Evolutionary conservation across 2,113 vertebrate genomes (phyloP).

Genomic region (Anolis sagrei): DNA sequence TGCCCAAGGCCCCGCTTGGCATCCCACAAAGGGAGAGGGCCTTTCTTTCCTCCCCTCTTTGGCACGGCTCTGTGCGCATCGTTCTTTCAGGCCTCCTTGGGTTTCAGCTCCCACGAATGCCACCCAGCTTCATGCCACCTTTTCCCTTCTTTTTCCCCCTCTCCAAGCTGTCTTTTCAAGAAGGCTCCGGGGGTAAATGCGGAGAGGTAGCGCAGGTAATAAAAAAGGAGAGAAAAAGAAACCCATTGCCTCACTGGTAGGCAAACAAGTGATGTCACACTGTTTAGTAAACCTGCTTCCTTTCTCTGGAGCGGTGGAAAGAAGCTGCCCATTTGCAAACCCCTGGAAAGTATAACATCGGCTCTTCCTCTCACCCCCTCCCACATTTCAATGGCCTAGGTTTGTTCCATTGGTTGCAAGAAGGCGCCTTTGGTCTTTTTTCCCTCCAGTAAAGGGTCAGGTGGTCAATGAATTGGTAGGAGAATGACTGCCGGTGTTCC

Average conservation of each 20-base stretch:
- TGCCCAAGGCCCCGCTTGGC: neutral
- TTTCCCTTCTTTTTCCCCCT: neutral
- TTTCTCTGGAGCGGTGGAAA: conserved; percentile 62
- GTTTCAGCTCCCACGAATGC: neutral
- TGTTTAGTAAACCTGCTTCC: conserved; percentile 75
- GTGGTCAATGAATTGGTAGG: conserved; percentile 50
- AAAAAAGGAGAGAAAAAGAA: neutral
- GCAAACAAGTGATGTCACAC: conserved; percentile 77
- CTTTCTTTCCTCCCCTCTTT: neutral
- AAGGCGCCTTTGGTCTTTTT: conserved; percentile 31
- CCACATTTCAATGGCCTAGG: neutral
- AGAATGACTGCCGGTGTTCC: conserved; percentile 8
- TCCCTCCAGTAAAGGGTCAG: conserved; percentile 39
- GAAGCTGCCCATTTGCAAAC: conserved; percentile 61
- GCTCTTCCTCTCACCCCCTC: conserved; percentile 15
- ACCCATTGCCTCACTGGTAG: conserved; percentile 45
- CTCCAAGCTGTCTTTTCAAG: neutral
- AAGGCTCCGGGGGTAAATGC: neutral
- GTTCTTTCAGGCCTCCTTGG: neutral
- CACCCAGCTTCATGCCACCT: neutral
- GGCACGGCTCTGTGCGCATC: neutral
- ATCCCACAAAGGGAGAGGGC: neutral
- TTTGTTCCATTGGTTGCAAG: neutral
- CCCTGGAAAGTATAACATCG: conserved; percentile 71
- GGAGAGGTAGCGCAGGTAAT: neutral